Evolutionary conservation across 2,113 vertebrate genomes (phyloP).

Genomic region (Camelus dromedarius): DNA sequence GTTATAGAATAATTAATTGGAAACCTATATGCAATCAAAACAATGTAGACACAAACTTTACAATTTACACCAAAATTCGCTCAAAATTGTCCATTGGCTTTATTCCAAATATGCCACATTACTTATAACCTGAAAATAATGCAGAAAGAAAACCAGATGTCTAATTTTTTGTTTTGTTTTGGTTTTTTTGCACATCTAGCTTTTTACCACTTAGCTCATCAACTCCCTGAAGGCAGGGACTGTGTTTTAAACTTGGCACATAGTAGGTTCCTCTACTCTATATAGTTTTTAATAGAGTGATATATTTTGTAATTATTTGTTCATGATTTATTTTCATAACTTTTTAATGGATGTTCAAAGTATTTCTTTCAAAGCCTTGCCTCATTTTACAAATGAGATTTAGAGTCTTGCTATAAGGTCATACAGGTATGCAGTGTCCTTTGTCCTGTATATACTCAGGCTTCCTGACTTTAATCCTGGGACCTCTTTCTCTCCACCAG

Average conservation of each 20-base stretch:
- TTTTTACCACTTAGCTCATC: background rate
- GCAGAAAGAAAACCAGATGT: background rate
- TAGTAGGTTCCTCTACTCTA: background rate
- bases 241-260: background rate
- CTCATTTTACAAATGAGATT: background rate
- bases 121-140: background rate
- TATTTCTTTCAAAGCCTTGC: background rate
- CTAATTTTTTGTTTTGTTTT: background rate
- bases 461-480: background rate
- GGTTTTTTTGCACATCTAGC: background rate
- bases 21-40: no score
- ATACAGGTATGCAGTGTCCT: no score
- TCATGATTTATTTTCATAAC: background rate
- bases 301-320: background rate
- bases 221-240: background rate
- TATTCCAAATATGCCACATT: background rate
- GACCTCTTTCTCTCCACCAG: background rate
- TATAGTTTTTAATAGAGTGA: background rate
- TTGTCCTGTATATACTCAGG: background rate
- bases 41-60: no score
- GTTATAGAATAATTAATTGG: no score
- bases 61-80: no score
- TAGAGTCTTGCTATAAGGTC: background rate
- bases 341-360: background rate
- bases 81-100: background rate